Base-by-base conservation (phyloP, 2,113 vertebrate species). In the Litocranius walleri region DNA sequence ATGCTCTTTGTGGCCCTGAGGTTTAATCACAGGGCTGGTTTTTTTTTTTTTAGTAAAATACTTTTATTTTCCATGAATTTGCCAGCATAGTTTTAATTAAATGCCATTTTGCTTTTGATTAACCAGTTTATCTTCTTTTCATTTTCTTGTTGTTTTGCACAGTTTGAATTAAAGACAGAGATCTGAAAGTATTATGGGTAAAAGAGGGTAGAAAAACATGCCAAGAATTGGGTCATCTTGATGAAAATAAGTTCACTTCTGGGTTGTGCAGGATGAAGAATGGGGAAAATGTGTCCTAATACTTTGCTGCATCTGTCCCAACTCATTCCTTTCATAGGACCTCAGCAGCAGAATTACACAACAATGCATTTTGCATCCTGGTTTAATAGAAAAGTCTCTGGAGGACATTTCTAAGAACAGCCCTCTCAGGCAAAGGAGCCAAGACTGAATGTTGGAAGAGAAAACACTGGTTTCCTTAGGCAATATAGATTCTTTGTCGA, bases 21-120 rank as follows among this genome's bases (percentile, higher is more conserved):
- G 27, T 64, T 89, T 90, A 94, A 92, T 90, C 64, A 92, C 23
- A 80, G 4, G 33, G 29, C 43, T 57, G 80, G n/a, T n/a, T 54
- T 64, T 40, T 61, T 64, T 67, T 50, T 90, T 57, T 62, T 48
- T 2, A 52, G n/a, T 16, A 91, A 94, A 71, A 81, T 59, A n/a
- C 11, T 27, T 50, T 74, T 52, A 64, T 54, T 13, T 29, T 19
- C 56, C 67, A 54, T 71, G 36, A 85, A 92, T 88, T 95, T 95
- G 21, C 48, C 91, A 95, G 25, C 3, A 96, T 87, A 77, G 52
- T 96, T 96, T 97, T 94, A 94, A 92, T 95, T 95, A 88, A 90
- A 94, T 95, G 71, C 43, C 61, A 90, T 97, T 87, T 87, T 92
- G 64, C 36, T 96, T 92, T 90, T 62, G 40, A 82, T 33, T 45